Conservation (phyloP, 2,797 vertebrate species). For the Odontamblyopus rebecca region DNA sequence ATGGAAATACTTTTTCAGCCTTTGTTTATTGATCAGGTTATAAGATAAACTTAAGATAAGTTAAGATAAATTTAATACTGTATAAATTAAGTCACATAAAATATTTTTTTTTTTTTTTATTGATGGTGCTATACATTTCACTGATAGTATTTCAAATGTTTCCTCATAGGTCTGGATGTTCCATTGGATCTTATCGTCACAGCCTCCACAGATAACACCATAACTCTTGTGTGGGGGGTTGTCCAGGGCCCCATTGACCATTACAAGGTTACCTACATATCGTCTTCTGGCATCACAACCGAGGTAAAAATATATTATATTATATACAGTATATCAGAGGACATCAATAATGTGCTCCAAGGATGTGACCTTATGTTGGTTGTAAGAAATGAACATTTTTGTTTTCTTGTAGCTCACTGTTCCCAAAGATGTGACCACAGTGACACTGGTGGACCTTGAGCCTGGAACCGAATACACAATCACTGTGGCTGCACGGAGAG, state of each 20-base stretch:
- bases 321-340: not conserved
- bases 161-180: slow-evolving; percentile 84
- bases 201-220: slow-evolving; percentile 92
- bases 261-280: slow-evolving; percentile 91
- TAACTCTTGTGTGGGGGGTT: slow-evolving; percentile 90
- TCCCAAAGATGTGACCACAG: slow-evolving; percentile 79
- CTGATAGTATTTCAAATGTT: slow-evolving; percentile 3
- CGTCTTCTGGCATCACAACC: slow-evolving; percentile 84
- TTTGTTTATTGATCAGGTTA: not conserved
- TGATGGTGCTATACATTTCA: not conserved
- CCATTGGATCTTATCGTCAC: slow-evolving; percentile 89
- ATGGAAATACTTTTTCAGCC: no score
- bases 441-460: slow-evolving; percentile 87
- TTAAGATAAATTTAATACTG: no score
- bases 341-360: not conserved
- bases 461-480: slow-evolving; percentile 96
- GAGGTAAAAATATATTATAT: slow-evolving; percentile 68
- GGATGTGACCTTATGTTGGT: slow-evolving; percentile 5
- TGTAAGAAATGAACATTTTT: slow-evolving; percentile 1
- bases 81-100: no score
- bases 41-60: no score
- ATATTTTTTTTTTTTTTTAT: not conserved
- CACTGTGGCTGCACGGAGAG: slow-evolving; percentile 89
- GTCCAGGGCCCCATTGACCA: slow-evolving; percentile 93
- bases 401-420: slow-evolving; percentile 76